Base-by-base conservation (phyloP, 1,140 invertebrate genomes). In the Drosophila grimshawi region DNA sequence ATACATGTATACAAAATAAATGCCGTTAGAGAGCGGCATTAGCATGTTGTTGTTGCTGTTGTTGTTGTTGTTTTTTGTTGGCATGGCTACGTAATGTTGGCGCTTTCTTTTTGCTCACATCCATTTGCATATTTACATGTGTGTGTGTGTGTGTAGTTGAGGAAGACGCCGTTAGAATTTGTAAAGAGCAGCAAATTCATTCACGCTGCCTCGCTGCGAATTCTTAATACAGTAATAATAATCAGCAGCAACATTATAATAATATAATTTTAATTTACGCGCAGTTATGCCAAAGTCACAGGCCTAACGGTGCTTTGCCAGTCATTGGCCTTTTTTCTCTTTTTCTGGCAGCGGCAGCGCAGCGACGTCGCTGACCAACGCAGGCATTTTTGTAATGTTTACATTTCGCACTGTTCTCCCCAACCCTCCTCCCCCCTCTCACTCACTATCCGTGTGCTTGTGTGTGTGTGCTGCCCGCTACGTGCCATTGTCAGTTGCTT, bases 321-420 rank as follows among this genome's bases (percentile, higher is more conserved):
- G 71, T 74, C 71, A 74, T 69, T 69, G 71, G 71, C 71, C 71
- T 74, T 69, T 62, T 61, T 53, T 62, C 52, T 49, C 33, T 39
- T 33, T 35, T 33, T 33, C 19, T 32, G 5, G 33, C 33, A 33
- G 33, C 33, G 33, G 39, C 39, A 43, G 39, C 39, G 39, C 10
- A 4, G 39, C 39, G 10, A 43, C 39, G 39, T 69, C 67, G 72
- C 64, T 66, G 43, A 65, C 56, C 61, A 81, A 48, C 76, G 75
- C 77, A 76, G 76, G 72, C 80, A 83, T 79, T 85, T 85, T 67
- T 88, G 85, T 88, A 88, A 88, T 89, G 85, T 88, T 88, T 88
- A 88, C 85, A 88, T 88, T 86, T 86, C 77, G 80, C 83, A 89
- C 72, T 49, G 33, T 51, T 29, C 59, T 49, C n/a, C 8, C 30